Evolutionary conservation across 1,140 invertebrate species (phyloP), one percentile per base, ranked within the genome.

Genomic region (Ectropis grisescens): DNA sequence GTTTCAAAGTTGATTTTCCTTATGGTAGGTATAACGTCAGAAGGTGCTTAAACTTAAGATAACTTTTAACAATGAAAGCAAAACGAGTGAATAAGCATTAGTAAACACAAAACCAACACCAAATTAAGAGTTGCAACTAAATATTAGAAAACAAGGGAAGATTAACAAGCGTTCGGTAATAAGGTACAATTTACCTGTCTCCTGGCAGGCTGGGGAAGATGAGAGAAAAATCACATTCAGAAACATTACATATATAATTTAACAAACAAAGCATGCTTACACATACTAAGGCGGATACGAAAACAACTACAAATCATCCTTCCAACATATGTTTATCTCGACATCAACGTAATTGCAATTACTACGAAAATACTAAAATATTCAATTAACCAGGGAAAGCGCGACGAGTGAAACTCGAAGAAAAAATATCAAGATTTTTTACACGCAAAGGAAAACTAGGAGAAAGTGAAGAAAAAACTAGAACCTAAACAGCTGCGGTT

Each of bases 141-240:
- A n/a, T n/a, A n/a, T n/a, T n/a, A n/a, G n/a, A n/a, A n/a, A 19
- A 19, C 16, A 19, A 4, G 3, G 16, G 8, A 4, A 19, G 16
- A 3, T 3, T 4, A 19, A 19, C 16, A 19, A 19, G 16, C 16
- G 16, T 19, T 19, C 3, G 16, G 16, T 19, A 19, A n/a, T 19
- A 19, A 8, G 16, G 16, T 8, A 19, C 3, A 31, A 26, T 55
- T 69, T 72, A 80, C 75, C 71, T 76, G 71, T 70, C 47, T 76
- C 71, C 71, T 79, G 74, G 74, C 74, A 79, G 70, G 74, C 74
- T 79, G 74, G 42, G 68, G 42, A 74, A 79, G 70, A 79, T 57
- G 54, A 79, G 65, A 78, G 66, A 74, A 70, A n/a, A 64, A 74
- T 65, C 66, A 79, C 74, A 79, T 79, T 79, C 74, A 79, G 74